Base-by-base conservation (phyloP, 2,797 vertebrate genomes). In the Sebastolobus alascanus region DNA sequence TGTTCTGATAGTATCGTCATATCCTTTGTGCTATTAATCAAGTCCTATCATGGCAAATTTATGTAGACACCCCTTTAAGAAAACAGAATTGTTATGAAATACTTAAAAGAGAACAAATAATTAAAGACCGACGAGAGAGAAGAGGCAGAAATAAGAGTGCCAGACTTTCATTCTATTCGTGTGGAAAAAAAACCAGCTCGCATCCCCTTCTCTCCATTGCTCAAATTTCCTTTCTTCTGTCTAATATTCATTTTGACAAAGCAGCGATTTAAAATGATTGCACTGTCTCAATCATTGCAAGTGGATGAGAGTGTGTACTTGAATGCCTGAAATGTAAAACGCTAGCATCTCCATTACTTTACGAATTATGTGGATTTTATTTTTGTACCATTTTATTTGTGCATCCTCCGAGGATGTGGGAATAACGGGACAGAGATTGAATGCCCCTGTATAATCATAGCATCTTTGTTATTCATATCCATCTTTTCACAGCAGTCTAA, bases 391-490 rank as follows among this genome's bases (percentile, higher is more conserved):
- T 84, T 89, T 68, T 66, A 69, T 79, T 73, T 27, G 35, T 46
- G 56, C 67, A 4, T 70, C 69, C 79, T 84, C 68, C 2, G 2
- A 87, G 80, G 77, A 75, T 61, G 35, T 46, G 18, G 20, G 63
- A 79, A 78, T 77, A 85, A 89, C 79, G 60, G 79, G 61, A 77
- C 65, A n/a, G 68, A 72, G 84, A 84, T 54, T 82, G 73, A 84
- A 86, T 64, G 56, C 79, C 58, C 35, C 64, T 43, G 65, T 69
- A 66, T 90, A 74, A 67, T 86, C 64, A 43, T 27, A 40, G 77
- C 37, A 87, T 85, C 77, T 89, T 86, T 90, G 86, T 89, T 88
- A 89, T 90, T 90, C 90, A 87, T 84, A 84, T 80, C 80, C 78
- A 82, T 81, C 75, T 79, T 85, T 85, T 85, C 81, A 86, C 80